Conservation (phyloP, 2,888 invertebrate genomes). For the Tubulanus polymorphus region DNA sequence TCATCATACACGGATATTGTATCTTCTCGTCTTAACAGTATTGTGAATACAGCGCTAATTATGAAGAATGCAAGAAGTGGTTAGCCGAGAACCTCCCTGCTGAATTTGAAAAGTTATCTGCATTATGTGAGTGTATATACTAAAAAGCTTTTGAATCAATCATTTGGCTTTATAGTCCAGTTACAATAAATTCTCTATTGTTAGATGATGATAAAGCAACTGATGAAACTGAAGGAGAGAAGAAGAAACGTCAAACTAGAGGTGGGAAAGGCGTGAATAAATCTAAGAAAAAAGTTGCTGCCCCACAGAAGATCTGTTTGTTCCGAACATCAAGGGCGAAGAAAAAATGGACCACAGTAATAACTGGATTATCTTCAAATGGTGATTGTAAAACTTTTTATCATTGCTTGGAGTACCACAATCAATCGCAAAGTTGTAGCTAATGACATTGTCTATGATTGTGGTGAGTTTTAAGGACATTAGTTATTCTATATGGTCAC, state of each 20-base stretch:
- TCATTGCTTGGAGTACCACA: no score
- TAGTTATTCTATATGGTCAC: no score
- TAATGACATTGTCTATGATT: no score
- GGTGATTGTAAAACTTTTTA: conserved; percentile 61
- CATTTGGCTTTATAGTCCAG: no score
- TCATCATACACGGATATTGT: no score
- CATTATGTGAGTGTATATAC: conserved; percentile 51
- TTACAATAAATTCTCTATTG: no score
- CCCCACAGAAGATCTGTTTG: conserved; percentile 50
- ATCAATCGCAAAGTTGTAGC: no score
- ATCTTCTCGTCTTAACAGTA: no score
- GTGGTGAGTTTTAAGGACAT: no score
- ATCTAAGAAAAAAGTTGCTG: conserved; percentile 72
- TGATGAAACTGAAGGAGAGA: conserved; percentile 64
- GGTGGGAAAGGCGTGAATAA: conserved; percentile 96
- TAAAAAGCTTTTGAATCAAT: no score
- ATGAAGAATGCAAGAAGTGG: conserved; percentile 97
- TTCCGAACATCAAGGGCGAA: conserved; percentile 80
- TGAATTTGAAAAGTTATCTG: conserved; percentile 79
- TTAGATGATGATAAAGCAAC: conserved; percentile 22
- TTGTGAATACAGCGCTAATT: no score
- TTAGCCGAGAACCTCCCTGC: conserved; percentile 88
- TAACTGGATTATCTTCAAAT: conserved; percentile 90
- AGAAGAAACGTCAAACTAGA: conserved; percentile 92
- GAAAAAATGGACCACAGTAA: conserved; percentile 97